Conservation (phyloP, 2,113 vertebrate genomes). For the Chamaea fasciata region DNA sequence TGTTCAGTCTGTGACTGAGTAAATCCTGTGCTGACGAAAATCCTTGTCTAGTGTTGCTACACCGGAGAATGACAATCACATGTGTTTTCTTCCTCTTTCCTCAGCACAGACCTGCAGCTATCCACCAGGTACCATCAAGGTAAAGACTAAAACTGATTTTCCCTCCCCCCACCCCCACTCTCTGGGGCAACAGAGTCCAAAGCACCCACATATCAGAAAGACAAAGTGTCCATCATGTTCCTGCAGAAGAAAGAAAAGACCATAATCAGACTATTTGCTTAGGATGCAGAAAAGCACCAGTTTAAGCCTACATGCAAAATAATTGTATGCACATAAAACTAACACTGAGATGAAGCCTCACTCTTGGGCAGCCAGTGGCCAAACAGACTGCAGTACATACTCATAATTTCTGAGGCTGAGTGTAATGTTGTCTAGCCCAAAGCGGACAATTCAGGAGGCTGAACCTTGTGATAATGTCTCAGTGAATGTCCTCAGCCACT, state of each 20-base stretch:
- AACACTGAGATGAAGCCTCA: not conserved
- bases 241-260: not conserved
- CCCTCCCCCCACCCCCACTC: fast-evolving
- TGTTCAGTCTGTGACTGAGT: not conserved
- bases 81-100: not conserved
- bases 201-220: not conserved
- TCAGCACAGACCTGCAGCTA: not conserved
- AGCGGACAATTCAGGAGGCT: not conserved
- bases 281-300: not conserved
- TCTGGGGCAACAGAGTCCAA: not conserved
- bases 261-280: not conserved
- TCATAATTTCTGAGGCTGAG: not conserved
- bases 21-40: not conserved
- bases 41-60: not conserved
- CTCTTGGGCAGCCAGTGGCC: not conserved
- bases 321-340: not conserved
- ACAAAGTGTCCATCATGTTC: not conserved
- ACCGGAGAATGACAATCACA: not conserved
- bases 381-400: not conserved
- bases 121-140: not conserved
- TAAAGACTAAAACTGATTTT: not conserved
- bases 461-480: not conserved
- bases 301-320: not conserved
- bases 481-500: not conserved
- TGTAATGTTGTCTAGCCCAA: not conserved